Percentiles rank a stretch among this genome's conserved stretches.
Conservation (phyloP, 2,888 invertebrate genomes). For the Coremacera marginata region DNA sequence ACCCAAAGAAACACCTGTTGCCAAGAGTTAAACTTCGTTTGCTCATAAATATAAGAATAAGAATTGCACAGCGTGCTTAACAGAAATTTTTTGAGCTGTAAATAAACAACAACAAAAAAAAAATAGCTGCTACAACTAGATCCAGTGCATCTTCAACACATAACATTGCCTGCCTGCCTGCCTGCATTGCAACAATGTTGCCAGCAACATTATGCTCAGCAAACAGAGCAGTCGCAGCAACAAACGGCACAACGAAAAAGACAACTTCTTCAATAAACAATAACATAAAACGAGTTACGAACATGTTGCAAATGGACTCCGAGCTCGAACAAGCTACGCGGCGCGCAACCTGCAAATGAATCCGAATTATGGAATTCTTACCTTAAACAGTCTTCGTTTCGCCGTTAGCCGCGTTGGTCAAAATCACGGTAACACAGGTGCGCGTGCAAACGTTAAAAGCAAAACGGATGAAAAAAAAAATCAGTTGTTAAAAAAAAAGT, state of each 20-base stretch:
- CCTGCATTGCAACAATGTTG: neutral
- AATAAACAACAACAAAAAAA: too few relatives aligned
- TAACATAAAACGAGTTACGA: neutral
- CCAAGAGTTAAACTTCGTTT: too few relatives aligned
- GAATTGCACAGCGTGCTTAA: too few relatives aligned
- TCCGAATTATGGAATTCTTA: slow-evolving; percentile 15
- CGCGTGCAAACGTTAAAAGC: slow-evolving; percentile 20
- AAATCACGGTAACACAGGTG: slow-evolving; percentile 13
- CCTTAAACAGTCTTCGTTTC: slow-evolving; percentile 45
- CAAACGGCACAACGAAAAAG: neutral
- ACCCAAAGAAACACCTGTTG: too few relatives aligned
- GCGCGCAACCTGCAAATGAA: neutral
- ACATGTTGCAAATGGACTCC: slow-evolving; percentile 11
- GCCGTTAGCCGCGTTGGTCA: slow-evolving; percentile 46
- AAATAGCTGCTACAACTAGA: too few relatives aligned
- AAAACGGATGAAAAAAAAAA: slow-evolving; percentile 2
- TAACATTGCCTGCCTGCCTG: too few relatives aligned
- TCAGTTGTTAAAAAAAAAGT: neutral
- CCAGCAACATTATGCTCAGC: neutral
- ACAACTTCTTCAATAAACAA: neutral
- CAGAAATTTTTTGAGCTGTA: too few relatives aligned
- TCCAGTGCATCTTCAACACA: too few relatives aligned
- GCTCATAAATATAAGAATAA: too few relatives aligned
- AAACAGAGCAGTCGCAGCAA: neutral
- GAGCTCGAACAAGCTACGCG: neutral